Conservation (phyloP, 2,888 invertebrate genomes). For the Calameuta idolon region DNA sequence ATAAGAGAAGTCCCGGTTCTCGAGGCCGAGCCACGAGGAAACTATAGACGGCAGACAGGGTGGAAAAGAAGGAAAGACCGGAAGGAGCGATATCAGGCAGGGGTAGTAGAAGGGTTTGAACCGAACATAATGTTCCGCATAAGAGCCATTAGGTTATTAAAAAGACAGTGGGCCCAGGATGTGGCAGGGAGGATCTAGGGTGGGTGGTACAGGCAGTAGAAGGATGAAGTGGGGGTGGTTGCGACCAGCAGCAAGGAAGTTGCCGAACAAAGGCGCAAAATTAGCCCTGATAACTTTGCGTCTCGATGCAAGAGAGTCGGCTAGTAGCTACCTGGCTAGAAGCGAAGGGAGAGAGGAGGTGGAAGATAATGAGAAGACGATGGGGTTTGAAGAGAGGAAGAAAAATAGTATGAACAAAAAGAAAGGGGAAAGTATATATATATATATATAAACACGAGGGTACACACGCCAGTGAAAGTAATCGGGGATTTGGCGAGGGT, state of each 20-base stretch:
- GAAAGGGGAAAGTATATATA: not conserved
- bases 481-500: not conserved
- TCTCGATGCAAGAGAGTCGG: slow-evolving; percentile 36
- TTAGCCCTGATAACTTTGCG: slow-evolving; percentile 56
- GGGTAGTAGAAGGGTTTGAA: slow-evolving; percentile 1
- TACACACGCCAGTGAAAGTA: slow-evolving; percentile 2
- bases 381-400: slow-evolving; percentile 1
- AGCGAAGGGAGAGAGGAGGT: slow-evolving; percentile 15
- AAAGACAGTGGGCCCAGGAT: slow-evolving; percentile 53
- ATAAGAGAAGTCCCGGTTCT: slow-evolving; percentile 28
- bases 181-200: slow-evolving; percentile 41
- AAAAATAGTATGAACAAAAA: not conserved
- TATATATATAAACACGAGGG: slow-evolving; percentile 3
- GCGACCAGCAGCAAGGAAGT: slow-evolving; percentile 27
- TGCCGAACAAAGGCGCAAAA: slow-evolving; percentile 52
- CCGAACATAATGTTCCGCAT: slow-evolving; percentile 50
- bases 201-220: slow-evolving; percentile 37
- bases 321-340: slow-evolving; percentile 21
- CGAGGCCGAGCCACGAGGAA: not conserved
- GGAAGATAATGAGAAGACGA: slow-evolving; percentile 18
- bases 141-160: slow-evolving; percentile 67
- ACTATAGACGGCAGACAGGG: not conserved
- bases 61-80: slow-evolving; percentile 9
- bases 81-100: slow-evolving; percentile 5
- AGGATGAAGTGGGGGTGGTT: not conserved